Percentiles rank a stretch among this genome's conserved stretches.
phyloP scores from a whole-genome alignment of 1,140 invertebrate species.

The Sarcophaga peregrina region DNA sequence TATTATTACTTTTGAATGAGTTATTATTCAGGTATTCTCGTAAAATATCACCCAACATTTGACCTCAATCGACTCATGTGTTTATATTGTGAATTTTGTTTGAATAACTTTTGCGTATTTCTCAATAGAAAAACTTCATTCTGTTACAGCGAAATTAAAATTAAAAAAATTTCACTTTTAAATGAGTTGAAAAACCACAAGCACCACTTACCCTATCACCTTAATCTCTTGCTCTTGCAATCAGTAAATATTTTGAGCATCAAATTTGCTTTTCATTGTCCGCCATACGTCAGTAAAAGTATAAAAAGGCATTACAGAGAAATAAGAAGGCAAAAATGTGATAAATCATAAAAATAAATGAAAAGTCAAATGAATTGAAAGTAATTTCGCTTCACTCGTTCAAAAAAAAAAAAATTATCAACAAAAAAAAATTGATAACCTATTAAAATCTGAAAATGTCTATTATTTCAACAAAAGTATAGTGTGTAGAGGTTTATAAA shows the following conservation, averaged over 20 bases:
- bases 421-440: too few relatives aligned
- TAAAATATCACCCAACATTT: conserved; percentile 9
- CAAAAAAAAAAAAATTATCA: too few relatives aligned
- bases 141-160: not conserved
- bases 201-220: not conserved
- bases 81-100: not conserved
- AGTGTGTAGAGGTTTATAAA: too few relatives aligned
- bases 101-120: not conserved
- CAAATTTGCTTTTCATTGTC: not conserved
- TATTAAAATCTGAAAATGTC: too few relatives aligned
- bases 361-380: not conserved
- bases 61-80: not conserved
- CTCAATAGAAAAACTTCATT: not conserved
- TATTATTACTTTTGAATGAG: not conserved
- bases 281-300: not conserved
- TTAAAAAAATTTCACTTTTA: conserved; percentile 6
- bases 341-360: not conserved
- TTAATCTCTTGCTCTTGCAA: not conserved
- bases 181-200: not conserved
- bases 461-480: too few relatives aligned
- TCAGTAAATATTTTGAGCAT: not conserved
- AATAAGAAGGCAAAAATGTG: not conserved
- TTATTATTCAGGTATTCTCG: not conserved
- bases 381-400: conserved; percentile 6
- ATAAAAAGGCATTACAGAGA: not conserved